These are phyloP conservation scores for Tridacna gigas DNA, from an alignment of 2,888 invertebrate species.

Conservation along the genomic window DNA sequence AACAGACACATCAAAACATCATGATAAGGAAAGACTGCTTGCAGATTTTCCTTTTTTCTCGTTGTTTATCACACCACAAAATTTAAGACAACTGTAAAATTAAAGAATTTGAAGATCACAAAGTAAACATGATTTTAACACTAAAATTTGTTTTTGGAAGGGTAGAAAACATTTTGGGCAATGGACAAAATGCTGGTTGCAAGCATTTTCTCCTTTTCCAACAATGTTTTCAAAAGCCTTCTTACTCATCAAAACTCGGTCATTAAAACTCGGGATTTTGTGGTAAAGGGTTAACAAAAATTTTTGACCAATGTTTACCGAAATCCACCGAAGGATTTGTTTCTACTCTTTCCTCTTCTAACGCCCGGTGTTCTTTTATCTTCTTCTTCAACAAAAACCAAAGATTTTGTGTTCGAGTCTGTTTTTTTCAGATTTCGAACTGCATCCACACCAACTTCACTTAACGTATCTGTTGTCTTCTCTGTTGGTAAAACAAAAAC, in stretches of 20 bases:
- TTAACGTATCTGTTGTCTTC: not conserved
- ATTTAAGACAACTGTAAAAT: not conserved
- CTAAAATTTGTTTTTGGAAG: not conserved
- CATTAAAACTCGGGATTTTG: not conserved
- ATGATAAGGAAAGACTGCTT: no score
- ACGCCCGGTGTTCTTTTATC: conserved; percentile 3
- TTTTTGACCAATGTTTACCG: not conserved
- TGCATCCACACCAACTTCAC: no score
- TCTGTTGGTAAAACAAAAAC: not conserved
- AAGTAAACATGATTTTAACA: not conserved
- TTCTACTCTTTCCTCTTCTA: not conserved
- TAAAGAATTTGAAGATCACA: not conserved
- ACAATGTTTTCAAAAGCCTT: not conserved
- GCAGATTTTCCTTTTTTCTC: no score
- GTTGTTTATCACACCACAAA: no score
- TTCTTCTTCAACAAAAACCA: not conserved
- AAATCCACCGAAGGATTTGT: conserved; percentile 22
- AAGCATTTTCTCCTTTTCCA: not conserved
- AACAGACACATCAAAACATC: no score
- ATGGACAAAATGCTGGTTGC: not conserved
- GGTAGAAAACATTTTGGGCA: not conserved
- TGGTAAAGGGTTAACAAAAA: not conserved
- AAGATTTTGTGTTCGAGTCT: not conserved
- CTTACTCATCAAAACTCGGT: no score
- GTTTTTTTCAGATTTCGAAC: not conserved